phyloP scores from a whole-genome alignment of 2,888 invertebrate species.

The Tetranychus truncatus region DNA sequence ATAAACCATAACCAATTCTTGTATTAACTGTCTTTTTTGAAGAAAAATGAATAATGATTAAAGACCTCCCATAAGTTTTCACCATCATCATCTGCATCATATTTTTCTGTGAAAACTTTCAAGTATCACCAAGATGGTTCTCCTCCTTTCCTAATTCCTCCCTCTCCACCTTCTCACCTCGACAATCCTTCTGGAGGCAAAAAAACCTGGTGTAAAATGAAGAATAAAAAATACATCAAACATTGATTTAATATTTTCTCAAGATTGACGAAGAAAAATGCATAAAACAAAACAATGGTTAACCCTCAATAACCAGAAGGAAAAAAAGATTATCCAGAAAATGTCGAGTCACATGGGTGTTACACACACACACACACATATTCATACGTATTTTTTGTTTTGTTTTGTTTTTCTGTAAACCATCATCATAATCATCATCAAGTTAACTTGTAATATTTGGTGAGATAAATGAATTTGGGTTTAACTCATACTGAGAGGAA shows the following conservation, averaged over 20 bases:
- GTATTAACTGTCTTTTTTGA: background rate
- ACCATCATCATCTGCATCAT: background rate
- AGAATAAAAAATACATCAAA: background rate
- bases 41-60: background rate
- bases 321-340: background rate
- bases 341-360: conserved; percentile 1
- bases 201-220: background rate
- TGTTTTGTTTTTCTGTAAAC: background rate
- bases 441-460: background rate
- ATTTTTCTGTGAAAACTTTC: background rate
- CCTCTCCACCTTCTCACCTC: background rate
- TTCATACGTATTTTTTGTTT: background rate
- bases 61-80: background rate
- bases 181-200: background rate
- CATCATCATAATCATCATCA: background rate
- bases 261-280: background rate
- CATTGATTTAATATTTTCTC: conserved; percentile 1
- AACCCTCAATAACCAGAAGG: background rate
- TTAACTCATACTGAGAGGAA: background rate
- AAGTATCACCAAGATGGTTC: background rate
- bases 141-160: background rate
- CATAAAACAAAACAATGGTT: background rate
- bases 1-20: background rate
- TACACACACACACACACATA: background rate
- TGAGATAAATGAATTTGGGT: conserved; percentile 1